phyloP scores from a whole-genome alignment of 2,797 vertebrate genomes.

The Microctenopoma stevenorrisi region DNA sequence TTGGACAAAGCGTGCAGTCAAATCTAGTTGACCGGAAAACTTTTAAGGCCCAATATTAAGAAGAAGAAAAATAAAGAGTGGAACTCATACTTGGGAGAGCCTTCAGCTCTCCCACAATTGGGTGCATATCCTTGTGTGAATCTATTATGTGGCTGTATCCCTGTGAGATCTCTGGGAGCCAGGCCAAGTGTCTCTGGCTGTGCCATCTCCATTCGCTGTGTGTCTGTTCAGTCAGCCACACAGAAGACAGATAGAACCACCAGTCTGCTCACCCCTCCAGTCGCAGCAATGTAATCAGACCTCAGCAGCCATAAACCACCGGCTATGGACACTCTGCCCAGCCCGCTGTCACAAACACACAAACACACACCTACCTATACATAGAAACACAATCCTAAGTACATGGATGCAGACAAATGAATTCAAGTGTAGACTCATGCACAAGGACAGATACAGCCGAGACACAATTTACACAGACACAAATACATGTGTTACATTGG shows the following conservation, averaged over 20 bases:
- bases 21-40: too few relatives aligned
- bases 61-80: too few relatives aligned
- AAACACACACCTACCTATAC: conserved; percentile 25
- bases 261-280: conserved; percentile 74
- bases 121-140: conserved; percentile 61
- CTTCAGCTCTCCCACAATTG: conserved; percentile 17
- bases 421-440: conserved; percentile 32
- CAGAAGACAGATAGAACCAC: conserved; percentile 78
- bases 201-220: conserved; percentile 72
- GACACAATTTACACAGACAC: conserved; percentile 17
- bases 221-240: conserved; percentile 76
- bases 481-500: conserved; percentile 10
- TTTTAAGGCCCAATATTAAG: too few relatives aligned
- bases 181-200: conserved; percentile 75
- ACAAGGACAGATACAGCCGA: conserved; percentile 15
- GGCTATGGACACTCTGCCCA: conserved; percentile 70
- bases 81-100: too few relatives aligned
- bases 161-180: conserved; percentile 70
- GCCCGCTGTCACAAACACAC: conserved; percentile 59
- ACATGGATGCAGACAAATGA: conserved; percentile 43
- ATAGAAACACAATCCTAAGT: conserved; percentile 27
- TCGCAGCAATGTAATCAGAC: conserved; percentile 80
- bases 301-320: conserved; percentile 80
- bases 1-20: too few relatives aligned
- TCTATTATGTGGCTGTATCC: conserved; percentile 67